These are phyloP conservation scores for Dorcus parallelipipedus DNA, from an alignment of 2,888 invertebrate species.

Conservation along the genomic window DNA sequence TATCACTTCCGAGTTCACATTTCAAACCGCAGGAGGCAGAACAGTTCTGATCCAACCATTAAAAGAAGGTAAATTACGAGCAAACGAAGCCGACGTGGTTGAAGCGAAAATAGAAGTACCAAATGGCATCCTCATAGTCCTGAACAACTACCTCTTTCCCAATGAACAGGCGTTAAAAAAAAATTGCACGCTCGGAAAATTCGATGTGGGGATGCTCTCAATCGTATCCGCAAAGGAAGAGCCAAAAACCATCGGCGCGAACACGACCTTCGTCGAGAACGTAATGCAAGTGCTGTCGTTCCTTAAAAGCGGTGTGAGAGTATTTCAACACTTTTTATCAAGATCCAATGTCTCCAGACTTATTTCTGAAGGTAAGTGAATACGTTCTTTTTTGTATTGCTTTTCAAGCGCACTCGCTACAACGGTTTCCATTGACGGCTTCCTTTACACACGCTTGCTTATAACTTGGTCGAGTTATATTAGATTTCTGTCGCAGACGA, in stretches of 20 bases:
- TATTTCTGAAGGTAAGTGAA: constrained; percentile 52
- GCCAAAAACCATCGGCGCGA: constrained; percentile 21
- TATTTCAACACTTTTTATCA: constrained; percentile 61
- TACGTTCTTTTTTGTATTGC: no score
- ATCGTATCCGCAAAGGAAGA: constrained; percentile 35
- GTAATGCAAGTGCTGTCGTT: constrained; percentile 55
- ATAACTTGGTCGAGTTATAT: not conserved
- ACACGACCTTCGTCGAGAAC: constrained; percentile 46
- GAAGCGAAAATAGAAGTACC: constrained; percentile 45
- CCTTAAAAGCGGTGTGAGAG: constrained; percentile 61
- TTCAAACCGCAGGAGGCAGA: constrained; percentile 50
- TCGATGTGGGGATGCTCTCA: constrained; percentile 27
- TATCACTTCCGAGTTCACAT: constrained; percentile 50
- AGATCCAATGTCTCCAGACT: constrained; percentile 59
- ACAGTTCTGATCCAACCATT: constrained; percentile 41
- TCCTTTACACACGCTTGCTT: no score
- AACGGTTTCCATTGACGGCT: no score
- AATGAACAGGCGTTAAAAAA: constrained; percentile 36
- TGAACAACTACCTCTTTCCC: constrained; percentile 51
- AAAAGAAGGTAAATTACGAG: constrained; percentile 40
- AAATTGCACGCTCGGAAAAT: constrained; percentile 21
- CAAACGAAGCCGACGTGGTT: constrained; percentile 48
- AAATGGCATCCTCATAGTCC: constrained; percentile 48
- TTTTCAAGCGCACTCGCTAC: no score
- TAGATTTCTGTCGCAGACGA: constrained; percentile 45